phyloP scores from a whole-genome alignment of 1,140 invertebrate species.

The Anastrepha ludens region DNA sequence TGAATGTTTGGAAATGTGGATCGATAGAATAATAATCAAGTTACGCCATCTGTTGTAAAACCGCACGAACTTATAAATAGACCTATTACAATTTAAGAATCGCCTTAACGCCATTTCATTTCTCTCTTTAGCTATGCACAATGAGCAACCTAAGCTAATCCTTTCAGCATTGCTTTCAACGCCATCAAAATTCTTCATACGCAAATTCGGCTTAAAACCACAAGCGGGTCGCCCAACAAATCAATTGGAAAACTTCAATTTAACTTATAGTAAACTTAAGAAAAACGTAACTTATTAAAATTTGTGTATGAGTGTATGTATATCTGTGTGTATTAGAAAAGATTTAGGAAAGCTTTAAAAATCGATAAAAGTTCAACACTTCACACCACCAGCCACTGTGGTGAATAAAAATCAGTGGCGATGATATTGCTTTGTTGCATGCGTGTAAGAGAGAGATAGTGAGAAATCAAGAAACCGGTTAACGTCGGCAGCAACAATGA shows the following conservation, averaged over 20 bases:
- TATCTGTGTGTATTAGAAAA: slow-evolving; percentile 62
- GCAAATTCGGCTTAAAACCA: slow-evolving; percentile 9
- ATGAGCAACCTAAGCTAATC: slow-evolving; percentile 17
- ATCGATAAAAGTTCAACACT: slow-evolving; percentile 42
- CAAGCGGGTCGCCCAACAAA: background rate
- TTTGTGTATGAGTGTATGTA: slow-evolving; percentile 46
- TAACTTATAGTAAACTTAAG: slow-evolving; percentile 35
- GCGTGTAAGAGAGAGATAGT: background rate
- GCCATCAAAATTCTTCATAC: background rate
- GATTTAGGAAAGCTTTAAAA: slow-evolving; percentile 30
- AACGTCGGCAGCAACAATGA: background rate
- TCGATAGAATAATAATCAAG: too few relatives aligned
- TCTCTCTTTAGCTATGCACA: background rate
- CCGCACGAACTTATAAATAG: too few relatives aligned
- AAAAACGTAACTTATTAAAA: slow-evolving; percentile 10
- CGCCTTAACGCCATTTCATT: too few relatives aligned
- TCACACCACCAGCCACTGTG: slow-evolving; percentile 21
- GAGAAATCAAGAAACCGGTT: background rate
- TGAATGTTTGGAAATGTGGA: too few relatives aligned
- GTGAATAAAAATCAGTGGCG: slow-evolving; percentile 32
- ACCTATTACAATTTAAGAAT: too few relatives aligned
- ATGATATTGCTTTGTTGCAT: slow-evolving; percentile 19
- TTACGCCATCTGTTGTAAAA: too few relatives aligned
- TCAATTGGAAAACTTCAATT: slow-evolving; percentile 7
- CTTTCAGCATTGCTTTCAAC: background rate